Conservation (phyloP, 2,888 invertebrate species). For the Oligia strigilis region DNA sequence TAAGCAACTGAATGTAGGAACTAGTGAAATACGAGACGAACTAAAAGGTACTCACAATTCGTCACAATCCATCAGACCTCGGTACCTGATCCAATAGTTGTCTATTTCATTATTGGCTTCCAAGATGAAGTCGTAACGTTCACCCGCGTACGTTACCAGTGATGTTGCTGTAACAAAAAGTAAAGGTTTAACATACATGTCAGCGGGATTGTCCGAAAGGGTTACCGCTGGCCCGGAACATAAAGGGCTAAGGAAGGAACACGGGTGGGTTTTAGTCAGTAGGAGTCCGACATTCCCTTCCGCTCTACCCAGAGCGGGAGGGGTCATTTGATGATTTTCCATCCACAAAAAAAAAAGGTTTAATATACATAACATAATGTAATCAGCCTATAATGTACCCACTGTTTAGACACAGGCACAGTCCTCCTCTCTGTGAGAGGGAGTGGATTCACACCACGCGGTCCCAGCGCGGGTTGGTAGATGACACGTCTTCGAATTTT, state of each 20-base stretch:
- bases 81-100: slow-evolving; percentile 95
- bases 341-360: too few species aligned
- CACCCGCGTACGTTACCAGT: slow-evolving; percentile 95
- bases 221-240: too few species aligned
- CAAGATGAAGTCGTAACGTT: slow-evolving; percentile 96
- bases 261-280: too few species aligned
- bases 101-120: slow-evolving; percentile 93
- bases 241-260: too few species aligned
- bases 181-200: too few species aligned
- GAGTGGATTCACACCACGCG: not conserved
- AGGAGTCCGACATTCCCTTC: too few species aligned
- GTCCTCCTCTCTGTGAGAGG: not conserved
- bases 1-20: not conserved
- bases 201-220: too few species aligned
- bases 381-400: not conserved
- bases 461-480: not conserved
- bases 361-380: not conserved
- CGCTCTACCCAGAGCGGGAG: too few species aligned
- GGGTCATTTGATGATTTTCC: too few species aligned
- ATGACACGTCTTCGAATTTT: not conserved
- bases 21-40: not conserved
- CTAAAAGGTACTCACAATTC: slow-evolving; percentile 85
- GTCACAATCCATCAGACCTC: slow-evolving; percentile 97
- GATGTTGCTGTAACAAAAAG: slow-evolving; percentile 83
- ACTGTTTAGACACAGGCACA: not conserved